Evolutionary conservation across 1,140 invertebrate species (phyloP), one percentile per base, ranked within the genome.

Genomic region (Sesamia nonagrioides): DNA sequence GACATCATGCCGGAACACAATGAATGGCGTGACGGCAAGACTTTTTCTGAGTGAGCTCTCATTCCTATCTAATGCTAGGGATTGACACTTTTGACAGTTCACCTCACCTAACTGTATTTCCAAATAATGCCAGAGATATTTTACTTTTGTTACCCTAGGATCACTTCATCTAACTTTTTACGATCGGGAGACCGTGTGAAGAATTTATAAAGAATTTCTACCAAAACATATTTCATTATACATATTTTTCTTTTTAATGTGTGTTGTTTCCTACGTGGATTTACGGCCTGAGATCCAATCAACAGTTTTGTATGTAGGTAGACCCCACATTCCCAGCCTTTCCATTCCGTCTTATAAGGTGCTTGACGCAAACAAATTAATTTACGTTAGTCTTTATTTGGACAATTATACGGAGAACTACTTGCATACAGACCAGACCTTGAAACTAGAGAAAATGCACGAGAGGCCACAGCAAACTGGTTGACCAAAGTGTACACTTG

Each of bases 401-500:
- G 74, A 79, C 78, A 84, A 84, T 80, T 84, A 78, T 74, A 75
- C 77, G 78, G 75, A 69, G 37, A 73, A 40, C 80, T 77, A 77
- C 50, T 35, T 15, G 61, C 27, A 60, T 75, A 50, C 58, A 61
- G 56, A 69, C 48, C 48, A 80, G 82, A 84, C 86, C 85, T 87
- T 87, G 84, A 85, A 84, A 83, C 81, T 87, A 85, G 84, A 83
- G 81, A 77, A 84, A 87, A 83, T 85, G 81, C 81, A 81, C 52
- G 79, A 80, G 83, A 88, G 86, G 80, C 80, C 86, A 85, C 76
- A 48, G 75, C 78, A 78, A 83, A 84, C 82, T 86, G 84, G 85
- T 84, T 84, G 82, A 83, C 76, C 80, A 82, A 78, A 78, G 77
- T 58, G 78, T 79, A 63, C 58, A 81, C 42, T 83, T 72, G 77